Evolutionary conservation across 2,797 vertebrate genomes (phyloP).

Genomic region (Tenualosa thibaudeaui): DNA sequence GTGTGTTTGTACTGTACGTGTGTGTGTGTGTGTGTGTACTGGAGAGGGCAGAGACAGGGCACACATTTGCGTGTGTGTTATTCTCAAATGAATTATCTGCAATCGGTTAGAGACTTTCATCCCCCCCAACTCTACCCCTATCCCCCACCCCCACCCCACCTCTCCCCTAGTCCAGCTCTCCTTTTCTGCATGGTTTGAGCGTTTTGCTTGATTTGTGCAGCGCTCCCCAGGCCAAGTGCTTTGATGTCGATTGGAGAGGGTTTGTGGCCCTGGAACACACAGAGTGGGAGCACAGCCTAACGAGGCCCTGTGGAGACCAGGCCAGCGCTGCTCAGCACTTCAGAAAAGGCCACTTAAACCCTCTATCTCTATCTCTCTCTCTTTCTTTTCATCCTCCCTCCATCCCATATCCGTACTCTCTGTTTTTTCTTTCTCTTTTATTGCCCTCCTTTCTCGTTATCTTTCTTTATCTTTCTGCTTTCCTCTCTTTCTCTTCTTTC

Average conservation of each 20-base stretch:
- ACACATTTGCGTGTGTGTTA: conserved; percentile 13
- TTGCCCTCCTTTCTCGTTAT: not conserved
- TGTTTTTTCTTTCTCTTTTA: conserved; percentile 18
- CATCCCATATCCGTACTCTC: conserved; percentile 25
- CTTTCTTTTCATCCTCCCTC: conserved; percentile 19
- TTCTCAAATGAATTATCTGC: not conserved
- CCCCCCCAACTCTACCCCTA: not conserved
- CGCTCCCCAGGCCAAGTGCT: conserved; percentile 38
- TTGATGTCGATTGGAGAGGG: conserved; percentile 48
- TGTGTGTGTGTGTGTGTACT: not conserved
- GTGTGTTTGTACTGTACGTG: not conserved
- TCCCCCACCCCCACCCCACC: not conserved
- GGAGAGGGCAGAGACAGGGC: not conserved
- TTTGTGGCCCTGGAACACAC: conserved; percentile 30
- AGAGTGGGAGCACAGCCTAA: conserved; percentile 42
- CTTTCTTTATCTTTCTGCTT: conserved; percentile 15
- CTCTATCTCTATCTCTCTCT: not conserved
- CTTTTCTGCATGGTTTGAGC: conserved; percentile 44
- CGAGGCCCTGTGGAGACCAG: conserved; percentile 24
- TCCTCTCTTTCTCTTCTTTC: conserved; percentile 7
- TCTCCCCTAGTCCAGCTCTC: not conserved
- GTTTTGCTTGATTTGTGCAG: conserved; percentile 43
- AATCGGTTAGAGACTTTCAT: conserved; percentile 20
- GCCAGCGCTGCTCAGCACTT: conserved; percentile 5
- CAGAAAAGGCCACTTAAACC: not conserved